These are phyloP conservation scores for Hydrozoanthus gracilis DNA, from an alignment of 92 coral and sea anemone species.

Conservation along the genomic window DNA sequence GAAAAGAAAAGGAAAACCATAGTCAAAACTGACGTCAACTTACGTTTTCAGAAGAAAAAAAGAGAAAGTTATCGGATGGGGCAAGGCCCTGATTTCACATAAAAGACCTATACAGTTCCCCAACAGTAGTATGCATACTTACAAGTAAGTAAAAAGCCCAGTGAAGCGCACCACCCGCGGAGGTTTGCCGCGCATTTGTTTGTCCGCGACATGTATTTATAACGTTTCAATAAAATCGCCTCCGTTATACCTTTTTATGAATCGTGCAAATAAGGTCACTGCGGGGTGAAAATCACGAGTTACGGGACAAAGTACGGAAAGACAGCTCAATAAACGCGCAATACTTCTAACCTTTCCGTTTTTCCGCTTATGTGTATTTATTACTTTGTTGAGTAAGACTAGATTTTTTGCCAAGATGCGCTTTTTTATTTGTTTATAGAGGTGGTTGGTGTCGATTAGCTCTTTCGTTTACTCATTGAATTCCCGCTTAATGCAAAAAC, in stretches of 20 bases:
- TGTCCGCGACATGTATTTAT: not conserved
- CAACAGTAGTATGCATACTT: conserved; percentile 13
- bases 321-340: not conserved
- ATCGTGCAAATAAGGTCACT: not conserved
- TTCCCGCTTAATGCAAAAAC: no score
- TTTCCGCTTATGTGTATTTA: not conserved
- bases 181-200: conserved; percentile 20
- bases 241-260: not conserved
- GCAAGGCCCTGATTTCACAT: conserved; percentile 8
- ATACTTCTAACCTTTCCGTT: not conserved
- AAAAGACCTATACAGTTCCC: conserved; percentile 2
- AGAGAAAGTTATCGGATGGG: not conserved
- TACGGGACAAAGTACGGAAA: not conserved
- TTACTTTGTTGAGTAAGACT: not conserved
- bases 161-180: conserved; percentile 19
- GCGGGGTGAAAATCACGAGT: conserved; percentile 1
- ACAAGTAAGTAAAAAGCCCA: conserved; percentile 16
- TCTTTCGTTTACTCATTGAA: not conserved
- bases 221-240: not conserved
- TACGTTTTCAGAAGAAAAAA: no score
- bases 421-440: not conserved
- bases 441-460: not conserved
- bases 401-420: not conserved
- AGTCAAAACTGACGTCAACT: not conserved
- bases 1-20: not conserved